Base-by-base conservation (phyloP, 1,140 invertebrate genomes). In the Leptinotarsa texana region DNA sequence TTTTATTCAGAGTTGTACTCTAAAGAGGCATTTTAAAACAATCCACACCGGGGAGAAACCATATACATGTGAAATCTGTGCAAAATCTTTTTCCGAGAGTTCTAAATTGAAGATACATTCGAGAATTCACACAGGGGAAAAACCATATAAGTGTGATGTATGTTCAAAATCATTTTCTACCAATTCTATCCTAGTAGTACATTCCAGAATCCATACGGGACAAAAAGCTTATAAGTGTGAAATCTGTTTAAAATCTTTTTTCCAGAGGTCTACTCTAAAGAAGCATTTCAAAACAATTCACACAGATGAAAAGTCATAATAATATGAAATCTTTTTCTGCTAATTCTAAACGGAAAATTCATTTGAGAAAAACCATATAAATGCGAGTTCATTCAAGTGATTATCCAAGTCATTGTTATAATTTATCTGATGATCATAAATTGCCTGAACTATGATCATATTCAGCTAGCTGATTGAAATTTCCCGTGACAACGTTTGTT, bases 1-100 rank as follows among this genome's bases (percentile, higher is more conserved):
- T 73, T 88, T 88, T 81, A 83, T 86, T 71, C 87, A 89, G 83
- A 80, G 86, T 74, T 88, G 88, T 81, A 87, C 85, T 73, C 85
- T 91, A 69, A 87, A 88, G n/a, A 84, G 89, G 0, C 90, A 92
- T 83, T 18, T 17, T 13, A 57, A 57, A 57, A 57, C n/a, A 18
- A 57, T 57, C n/a, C 51, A 57, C n/a, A 57, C 13, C 5, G 51
- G 51, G n/a, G 51, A 57, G 13, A 57, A 57, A 57, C 51, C 51
- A 18, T n/a, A 17, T 57, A 13, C n/a, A 57, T 57, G 51, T 18
- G 13, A 57, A 57, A 5, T 17, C 1, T 57, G 51, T 8, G 15
- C 15, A n/a, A 57, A 57, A 57, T 57, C 17, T 57, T 57, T 57
- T 15, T 57, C 51, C 6, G 15, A 18, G 51, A 57, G n/a, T 57